phyloP scores from a whole-genome alignment of 2,113 vertebrate genomes.

The Cynocephalus volans region DNA sequence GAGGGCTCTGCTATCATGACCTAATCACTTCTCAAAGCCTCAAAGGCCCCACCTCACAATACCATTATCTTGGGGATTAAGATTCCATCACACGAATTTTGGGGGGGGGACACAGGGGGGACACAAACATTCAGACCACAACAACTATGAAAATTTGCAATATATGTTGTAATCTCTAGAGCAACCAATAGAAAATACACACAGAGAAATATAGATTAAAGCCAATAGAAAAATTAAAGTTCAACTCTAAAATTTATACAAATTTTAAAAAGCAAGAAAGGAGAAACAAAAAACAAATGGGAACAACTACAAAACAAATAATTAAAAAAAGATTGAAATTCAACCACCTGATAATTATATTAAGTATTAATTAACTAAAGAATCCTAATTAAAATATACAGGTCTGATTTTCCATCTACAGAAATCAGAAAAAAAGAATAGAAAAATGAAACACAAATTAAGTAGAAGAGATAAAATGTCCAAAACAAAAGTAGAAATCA shows the following conservation, averaged over 20 bases:
- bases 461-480: neutral
- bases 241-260: neutral
- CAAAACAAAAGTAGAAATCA: neutral
- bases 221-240: neutral
- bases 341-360: neutral
- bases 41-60: neutral
- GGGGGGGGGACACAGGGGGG: neutral
- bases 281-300: neutral
- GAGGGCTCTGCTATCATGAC: neutral
- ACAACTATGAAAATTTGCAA: neutral
- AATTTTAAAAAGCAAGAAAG: neutral
- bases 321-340: neutral
- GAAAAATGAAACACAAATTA: neutral
- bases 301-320: neutral
- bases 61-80: neutral
- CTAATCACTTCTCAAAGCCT: neutral
- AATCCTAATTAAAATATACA: neutral
- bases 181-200: neutral
- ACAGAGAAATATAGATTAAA: neutral
- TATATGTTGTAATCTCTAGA: neutral
- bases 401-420: neutral
- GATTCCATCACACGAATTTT: neutral
- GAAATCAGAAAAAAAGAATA: neutral
- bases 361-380: neutral
- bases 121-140: neutral